Percentiles rank a stretch among this genome's conserved stretches.
Conservation (phyloP, 2,113 vertebrate species). For the Lanius ludovicianus region DNA sequence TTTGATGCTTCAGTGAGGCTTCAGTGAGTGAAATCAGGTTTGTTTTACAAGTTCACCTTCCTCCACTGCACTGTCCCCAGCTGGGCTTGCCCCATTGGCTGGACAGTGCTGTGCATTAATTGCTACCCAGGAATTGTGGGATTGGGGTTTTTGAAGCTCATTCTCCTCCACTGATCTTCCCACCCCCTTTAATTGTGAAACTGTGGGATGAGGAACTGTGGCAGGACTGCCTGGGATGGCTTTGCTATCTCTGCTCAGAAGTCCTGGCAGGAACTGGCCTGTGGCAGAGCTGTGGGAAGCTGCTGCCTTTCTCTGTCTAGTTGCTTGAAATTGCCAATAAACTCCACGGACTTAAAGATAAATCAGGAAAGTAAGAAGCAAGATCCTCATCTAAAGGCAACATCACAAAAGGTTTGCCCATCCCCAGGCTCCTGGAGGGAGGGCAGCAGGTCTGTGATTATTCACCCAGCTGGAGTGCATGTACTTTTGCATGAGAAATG, state of each 20-base stretch:
- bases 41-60: not conserved
- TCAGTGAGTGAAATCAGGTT: not conserved
- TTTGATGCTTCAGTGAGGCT: not conserved
- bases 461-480: not conserved
- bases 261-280: not conserved
- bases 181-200: not conserved
- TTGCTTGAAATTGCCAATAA: constrained; percentile 70
- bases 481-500: not conserved
- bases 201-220: not conserved
- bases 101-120: not conserved
- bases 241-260: not conserved
- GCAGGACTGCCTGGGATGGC: not conserved
- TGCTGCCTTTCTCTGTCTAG: not conserved
- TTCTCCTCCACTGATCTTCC: not conserved
- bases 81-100: not conserved
- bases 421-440: not conserved
- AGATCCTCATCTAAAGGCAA: not conserved
- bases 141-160: not conserved
- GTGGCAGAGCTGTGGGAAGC: not conserved
- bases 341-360: constrained; percentile 31
- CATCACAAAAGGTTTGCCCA: not conserved
- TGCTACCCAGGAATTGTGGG: not conserved
- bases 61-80: not conserved
- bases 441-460: not conserved
- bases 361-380: not conserved